Evolutionary conservation across 2,888 invertebrate genomes (phyloP), one percentile per base, ranked within the genome.

Genomic region (Osmoderma eremita): DNA sequence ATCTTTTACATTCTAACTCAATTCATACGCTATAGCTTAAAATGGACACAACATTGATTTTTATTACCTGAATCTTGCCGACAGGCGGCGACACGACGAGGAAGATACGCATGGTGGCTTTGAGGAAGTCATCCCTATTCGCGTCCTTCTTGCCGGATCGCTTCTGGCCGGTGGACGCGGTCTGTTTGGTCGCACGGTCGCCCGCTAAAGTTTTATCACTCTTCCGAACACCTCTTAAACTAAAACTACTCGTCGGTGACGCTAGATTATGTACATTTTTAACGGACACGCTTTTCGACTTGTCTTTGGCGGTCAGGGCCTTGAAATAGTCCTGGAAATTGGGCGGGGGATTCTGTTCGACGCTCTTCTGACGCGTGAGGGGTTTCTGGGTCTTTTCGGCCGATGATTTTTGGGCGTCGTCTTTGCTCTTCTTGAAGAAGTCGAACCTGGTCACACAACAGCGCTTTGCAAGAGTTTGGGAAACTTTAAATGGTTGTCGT

Each of bases 31-130:
- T n/a, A n/a, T n/a, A n/a, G n/a, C n/a, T n/a, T 3, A 30, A 30
- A 30, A 30, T 10, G 30, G 1, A 42, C 13, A 30, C 53, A 64
- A 64, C 64, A 64, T 42, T 42, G 15, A 64, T 70, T 78, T n/a
- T n/a, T 30, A 30, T 30, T 84, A 86, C 86, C 86, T 86, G 86
- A 56, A 87, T 83, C 73, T 85, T 84, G 71, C 86, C 86, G 76
- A 84, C 85, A 56, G 90, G 90, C 58, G 90, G 90, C 66, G 90
- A 90, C 12, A 90, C 90, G 68, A 90, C 89, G 74, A 90, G 83
- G 78, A 90, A 90, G 76, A 90, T 90, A 81, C 89, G 86, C 90
- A 90, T 90, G 70, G 90, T 89, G 63, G 90, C 90, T 74, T 88
- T 88, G 69, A 90, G 83, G 78, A 90, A 90, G 78, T 90, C 90